Base-by-base conservation (phyloP, 2,797 vertebrate species). In the Iguana delicatissima region DNA sequence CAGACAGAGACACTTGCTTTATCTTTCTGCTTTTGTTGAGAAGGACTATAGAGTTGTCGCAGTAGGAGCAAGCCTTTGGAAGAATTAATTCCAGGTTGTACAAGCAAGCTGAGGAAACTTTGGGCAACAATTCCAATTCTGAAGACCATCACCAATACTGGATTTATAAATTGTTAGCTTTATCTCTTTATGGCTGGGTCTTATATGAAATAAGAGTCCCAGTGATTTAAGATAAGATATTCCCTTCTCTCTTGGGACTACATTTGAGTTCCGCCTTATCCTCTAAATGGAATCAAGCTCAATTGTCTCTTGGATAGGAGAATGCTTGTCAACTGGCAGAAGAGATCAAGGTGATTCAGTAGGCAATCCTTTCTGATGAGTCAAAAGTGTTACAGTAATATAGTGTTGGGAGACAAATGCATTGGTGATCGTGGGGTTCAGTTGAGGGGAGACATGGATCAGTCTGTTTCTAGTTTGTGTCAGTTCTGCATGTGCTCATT, bases 21-120 rank as follows among this genome's bases (percentile, higher is more conserved):
- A 76, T 86, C 83, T 85, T 84, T 62, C 42, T 0, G n/a, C 22
- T 32, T 93, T 91, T 95, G 84, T 92, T 92, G 85, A 92, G 80
- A 32, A 29, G 64, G 35, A n/a, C 35, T 90, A 93, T 89, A 89
- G 91, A 92, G 90, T 50, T 91, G 90, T 92, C 92, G 55, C 69
- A 80, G 32, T 35, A 91, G 73, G 38, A 89, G 20, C 86, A 91
- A 69, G 72, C 52, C 55, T 92, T 32, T 89, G 86, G 81, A 94
- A 93, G 82, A 91, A 91, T 94, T 93, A 93, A 94, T 95, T 93
- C 46, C 67, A 86, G 90, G 84, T 92, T 94, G 90, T 89, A 38
- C 62, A 89, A 20, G 10, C 14, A 55, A 46, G n/a, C 26, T 59
- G 38, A 7, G 89, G 14, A 18, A 80, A 90, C 24, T 59, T 3